Evolutionary conservation across 2,888 invertebrate species (phyloP), one percentile per base, ranked within the genome.

Genomic region (Galerucella calmariensis): DNA sequence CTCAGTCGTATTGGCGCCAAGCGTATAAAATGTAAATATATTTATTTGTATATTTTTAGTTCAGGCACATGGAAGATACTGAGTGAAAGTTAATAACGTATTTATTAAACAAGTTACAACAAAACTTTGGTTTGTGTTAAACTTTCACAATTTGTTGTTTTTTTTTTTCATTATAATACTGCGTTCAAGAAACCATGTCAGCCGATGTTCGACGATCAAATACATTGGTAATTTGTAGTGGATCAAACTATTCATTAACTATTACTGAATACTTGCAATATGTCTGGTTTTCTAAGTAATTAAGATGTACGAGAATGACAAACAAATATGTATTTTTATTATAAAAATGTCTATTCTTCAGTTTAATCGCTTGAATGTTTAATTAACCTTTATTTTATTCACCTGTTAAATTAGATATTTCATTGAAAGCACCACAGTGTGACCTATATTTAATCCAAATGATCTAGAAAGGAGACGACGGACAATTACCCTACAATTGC

Each of bases 81-180:
- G 20, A 70, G 70, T 70, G 70, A 70, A 70, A 70, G 70, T 70
- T 69, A 70, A 70, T 70, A 70, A 70, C 58, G 58, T 63, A 63
- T 53, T 70, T 70, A 63, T 63, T 51, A 70, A 63, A 27, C 70
- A 63, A 35, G 63, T 63, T 70, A 70, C 16, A 70, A 63, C 70
- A 70, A 70, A 70, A 70, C 63, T 70, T 70, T 62, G 48, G 63
- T 53, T 61, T 59, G 12, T 27, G 11, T 59, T 59, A 59, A 24
- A 59, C 59, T 59, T 59, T 59, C 59, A 59, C 59, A 14, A 59
- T 11, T 24, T 59, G 35, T 35, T 35, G 8, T n/a, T 27, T 35
- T 35, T 35, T 59, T 59, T 59, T 59, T 59, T 20, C 24, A 59
- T 59, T 8, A 27, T 59, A 59, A 59, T 51, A 6, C 27, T 2